These are phyloP conservation scores for Phycodurus eques DNA, from an alignment of 2,113 vertebrate genomes.

Conservation along the genomic window DNA sequence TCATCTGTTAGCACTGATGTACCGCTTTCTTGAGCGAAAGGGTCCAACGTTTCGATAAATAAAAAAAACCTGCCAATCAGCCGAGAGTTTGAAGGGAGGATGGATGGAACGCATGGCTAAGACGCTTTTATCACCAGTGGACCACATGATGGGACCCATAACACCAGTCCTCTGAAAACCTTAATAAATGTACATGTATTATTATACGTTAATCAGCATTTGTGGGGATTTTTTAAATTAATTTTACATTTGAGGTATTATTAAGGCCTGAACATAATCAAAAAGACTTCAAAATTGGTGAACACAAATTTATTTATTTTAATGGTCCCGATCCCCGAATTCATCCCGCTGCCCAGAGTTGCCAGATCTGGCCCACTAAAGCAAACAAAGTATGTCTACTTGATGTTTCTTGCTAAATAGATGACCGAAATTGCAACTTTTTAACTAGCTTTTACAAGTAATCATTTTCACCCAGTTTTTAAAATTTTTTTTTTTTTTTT, in stretches of 20 bases:
- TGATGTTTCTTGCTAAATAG: neutral
- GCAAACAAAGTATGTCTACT: neutral
- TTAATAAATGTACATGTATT: no score
- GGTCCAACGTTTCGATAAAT: constrained; percentile 7
- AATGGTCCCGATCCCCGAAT: neutral
- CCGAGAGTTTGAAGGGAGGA: constrained; percentile 10
- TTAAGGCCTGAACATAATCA: neutral
- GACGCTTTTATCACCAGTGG: neutral
- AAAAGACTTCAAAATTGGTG: neutral
- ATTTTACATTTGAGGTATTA: no score
- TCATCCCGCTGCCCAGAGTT: neutral
- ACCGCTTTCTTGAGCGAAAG: constrained; percentile 21
- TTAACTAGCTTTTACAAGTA: neutral
- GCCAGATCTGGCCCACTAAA: neutral
- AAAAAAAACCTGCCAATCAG: constrained; percentile 32
- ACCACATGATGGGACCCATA: neutral
- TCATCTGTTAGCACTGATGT: constrained; percentile 10
- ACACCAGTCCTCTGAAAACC: no score
- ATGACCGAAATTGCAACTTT: no score
- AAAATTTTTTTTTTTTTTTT: neutral
- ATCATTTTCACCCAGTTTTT: neutral
- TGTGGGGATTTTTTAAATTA: neutral
- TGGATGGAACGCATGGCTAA: constrained; percentile 17
- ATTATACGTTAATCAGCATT: no score
- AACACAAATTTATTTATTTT: neutral